A percentile compares a stretch with the other conserved stretches of the same genome.
phyloP scores from a whole-genome alignment of 2,888 invertebrate genomes.

The Parnassius orleans region DNA sequence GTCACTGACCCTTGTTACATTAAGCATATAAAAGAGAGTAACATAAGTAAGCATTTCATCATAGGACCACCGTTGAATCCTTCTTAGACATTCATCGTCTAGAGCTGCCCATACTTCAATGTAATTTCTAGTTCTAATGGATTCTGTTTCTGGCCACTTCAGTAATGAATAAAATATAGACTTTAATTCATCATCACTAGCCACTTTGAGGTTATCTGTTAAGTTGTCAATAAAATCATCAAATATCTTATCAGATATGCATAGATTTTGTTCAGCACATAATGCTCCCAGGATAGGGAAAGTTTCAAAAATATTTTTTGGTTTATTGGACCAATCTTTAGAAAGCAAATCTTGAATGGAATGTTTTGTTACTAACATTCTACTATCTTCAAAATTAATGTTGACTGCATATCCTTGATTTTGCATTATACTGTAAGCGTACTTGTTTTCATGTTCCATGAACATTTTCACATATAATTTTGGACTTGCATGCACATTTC shows the following conservation, averaged over 20 bases:
- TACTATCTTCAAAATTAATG: constrained; percentile 34
- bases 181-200: constrained; percentile 81
- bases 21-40: constrained; percentile 84
- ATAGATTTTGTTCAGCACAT: constrained; percentile 51
- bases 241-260: constrained; percentile 62
- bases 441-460: constrained; percentile 65
- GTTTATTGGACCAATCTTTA: constrained; percentile 50
- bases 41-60: constrained; percentile 80
- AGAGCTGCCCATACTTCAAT: constrained; percentile 84
- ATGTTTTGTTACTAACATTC: constrained; percentile 36
- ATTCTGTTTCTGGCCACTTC: constrained; percentile 74
- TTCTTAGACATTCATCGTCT: constrained; percentile 82
- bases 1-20: constrained; percentile 76
- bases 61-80: constrained; percentile 69
- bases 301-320: constrained; percentile 48
- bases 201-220: constrained; percentile 74
- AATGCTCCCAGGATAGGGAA: constrained; percentile 58
- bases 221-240: constrained; percentile 63
- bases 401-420: constrained; percentile 54
- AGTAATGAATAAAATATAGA: constrained; percentile 73
- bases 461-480: constrained; percentile 52
- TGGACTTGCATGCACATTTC: constrained; percentile 43
- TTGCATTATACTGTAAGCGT: constrained; percentile 64
- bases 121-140: constrained; percentile 79
- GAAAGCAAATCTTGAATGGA: constrained; percentile 45